Evolutionary conservation across 2,113 vertebrate species (phyloP), one percentile per base, ranked within the genome.

Genomic region (Motacilla alba): DNA sequence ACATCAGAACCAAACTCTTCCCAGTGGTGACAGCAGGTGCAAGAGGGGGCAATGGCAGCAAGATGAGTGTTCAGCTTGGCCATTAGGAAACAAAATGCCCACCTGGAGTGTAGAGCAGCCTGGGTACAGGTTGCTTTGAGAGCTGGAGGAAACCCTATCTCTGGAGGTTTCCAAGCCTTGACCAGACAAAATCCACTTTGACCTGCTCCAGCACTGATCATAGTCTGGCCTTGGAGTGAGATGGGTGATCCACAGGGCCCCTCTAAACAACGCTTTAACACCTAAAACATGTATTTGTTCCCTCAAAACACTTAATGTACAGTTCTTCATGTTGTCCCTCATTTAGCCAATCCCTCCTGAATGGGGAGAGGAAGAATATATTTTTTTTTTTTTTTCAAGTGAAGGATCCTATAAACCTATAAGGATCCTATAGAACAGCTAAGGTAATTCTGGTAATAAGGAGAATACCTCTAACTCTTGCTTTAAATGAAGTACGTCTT

Each of bases 141-240:
- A 68, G 30, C 0, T 23, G 13, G 23, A 86, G 33, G 27, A 76
- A 73, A 27, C 21, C 2, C 10, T 3, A 0, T 47, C 39, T 11
- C 7, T 70, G 62, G 41, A 67, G 27, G 9, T 39, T 91, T 93
- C 63, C 17, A 31, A 50, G 33, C 9, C 64, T 69, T 49, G 33
- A 31, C 20, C 63, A 69, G 35, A 56, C 4, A 41, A 56, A 66
- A 66, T 56, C 70, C 35, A 41, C 6, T 5, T 6, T 37, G 77
- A 76, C 11, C 18, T 84, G 9, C 49, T 72, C 26, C 41, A 50
- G 56, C 37, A 26, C 26, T 59, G 47, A 18, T 33, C 8, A 22
- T 9, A 33, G 28, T 28, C 23, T 63, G 35, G 26, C 19, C 37
- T 66, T 1, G 2, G 17, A 53, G 15, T 41, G 39, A 7, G 28